Conservation (phyloP, 2,113 vertebrate genomes). For the Chauna torquata region DNA sequence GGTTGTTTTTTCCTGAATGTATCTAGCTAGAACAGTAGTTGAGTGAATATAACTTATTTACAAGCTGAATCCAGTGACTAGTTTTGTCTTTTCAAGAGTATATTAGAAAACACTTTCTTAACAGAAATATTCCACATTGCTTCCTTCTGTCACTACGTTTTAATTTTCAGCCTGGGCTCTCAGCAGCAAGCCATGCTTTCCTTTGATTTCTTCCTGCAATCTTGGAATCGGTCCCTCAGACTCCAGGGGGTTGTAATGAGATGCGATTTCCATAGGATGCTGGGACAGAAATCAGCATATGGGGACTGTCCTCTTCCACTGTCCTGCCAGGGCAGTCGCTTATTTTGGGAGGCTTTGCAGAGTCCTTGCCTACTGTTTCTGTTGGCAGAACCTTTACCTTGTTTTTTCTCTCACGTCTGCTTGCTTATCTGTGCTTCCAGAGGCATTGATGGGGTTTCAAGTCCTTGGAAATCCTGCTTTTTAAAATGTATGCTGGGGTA, state of each 20-base stretch:
- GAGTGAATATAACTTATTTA: background rate
- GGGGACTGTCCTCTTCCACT: background rate
- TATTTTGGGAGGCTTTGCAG: background rate
- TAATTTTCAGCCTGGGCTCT: background rate
- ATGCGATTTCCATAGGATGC: background rate
- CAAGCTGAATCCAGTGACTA: background rate
- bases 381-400: conserved; percentile 22
- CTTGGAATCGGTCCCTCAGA: background rate
- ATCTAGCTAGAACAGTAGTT: background rate
- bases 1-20: background rate
- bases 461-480: background rate
- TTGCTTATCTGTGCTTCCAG: background rate
- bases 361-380: background rate
- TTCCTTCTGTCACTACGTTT: background rate
- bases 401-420: background rate
- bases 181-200: background rate
- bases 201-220: background rate
- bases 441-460: background rate
- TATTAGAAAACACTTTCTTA: background rate
- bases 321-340: background rate
- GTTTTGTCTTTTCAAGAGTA: background rate
- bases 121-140: background rate
- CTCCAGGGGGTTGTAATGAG: background rate
- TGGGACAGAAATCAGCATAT: background rate
- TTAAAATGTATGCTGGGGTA: background rate